Evolutionary conservation across 1,140 invertebrate genomes (phyloP).

Genomic region (Pseudobourletiella spinata): DNA sequence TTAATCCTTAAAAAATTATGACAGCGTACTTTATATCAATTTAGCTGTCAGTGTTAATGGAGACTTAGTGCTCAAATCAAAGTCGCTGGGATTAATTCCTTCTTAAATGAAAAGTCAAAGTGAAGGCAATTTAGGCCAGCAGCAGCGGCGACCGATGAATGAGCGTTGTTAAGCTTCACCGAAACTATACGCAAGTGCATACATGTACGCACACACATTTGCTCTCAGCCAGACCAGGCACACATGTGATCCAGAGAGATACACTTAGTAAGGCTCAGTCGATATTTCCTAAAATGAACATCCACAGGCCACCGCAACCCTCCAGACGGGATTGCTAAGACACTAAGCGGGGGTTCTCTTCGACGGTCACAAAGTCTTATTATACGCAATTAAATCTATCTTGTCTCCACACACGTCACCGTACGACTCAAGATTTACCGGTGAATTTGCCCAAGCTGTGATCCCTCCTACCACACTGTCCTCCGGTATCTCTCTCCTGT

Average conservation of each 20-base stretch:
- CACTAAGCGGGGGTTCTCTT: neutral
- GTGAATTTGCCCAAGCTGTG: too few species aligned
- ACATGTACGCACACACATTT: too few species aligned
- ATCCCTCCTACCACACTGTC: too few species aligned
- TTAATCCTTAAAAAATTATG: constrained; percentile 37
- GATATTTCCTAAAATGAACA: constrained; percentile 4
- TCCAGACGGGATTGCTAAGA: neutral
- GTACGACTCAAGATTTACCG: neutral
- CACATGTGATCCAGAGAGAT: too few species aligned
- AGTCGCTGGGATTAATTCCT: constrained; percentile 36
- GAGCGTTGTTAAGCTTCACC: neutral
- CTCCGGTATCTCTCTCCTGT: too few species aligned
- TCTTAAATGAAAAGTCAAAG: constrained; percentile 34
- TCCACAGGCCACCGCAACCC: neutral
- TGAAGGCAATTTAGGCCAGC: constrained; percentile 20
- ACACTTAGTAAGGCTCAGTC: neutral
- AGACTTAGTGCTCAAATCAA: constrained; percentile 37
- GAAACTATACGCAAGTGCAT: too few species aligned
- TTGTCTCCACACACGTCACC: neutral
- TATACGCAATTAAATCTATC: constrained; percentile 7
- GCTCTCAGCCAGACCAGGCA: too few species aligned
- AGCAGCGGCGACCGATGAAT: neutral
- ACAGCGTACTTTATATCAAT: constrained; percentile 37
- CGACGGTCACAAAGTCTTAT: neutral
- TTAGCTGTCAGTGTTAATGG: constrained; percentile 36